phyloP scores from a whole-genome alignment of 2,888 invertebrate genomes.

The Phymatocera aterrima region DNA sequence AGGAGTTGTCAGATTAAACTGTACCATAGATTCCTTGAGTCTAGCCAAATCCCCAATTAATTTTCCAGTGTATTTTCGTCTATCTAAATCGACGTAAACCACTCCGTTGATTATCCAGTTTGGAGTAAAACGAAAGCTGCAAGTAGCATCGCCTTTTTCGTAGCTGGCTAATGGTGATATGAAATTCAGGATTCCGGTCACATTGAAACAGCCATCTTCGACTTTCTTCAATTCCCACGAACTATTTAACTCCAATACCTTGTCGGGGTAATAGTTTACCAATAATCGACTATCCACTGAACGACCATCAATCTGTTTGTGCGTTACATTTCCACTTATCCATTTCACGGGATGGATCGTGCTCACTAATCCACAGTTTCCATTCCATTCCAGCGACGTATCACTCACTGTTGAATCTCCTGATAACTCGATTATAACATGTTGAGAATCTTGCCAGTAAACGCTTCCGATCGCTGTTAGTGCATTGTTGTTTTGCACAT shows the following conservation, averaged over 20 bases:
- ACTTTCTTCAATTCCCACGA: conserved; percentile 81
- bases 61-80: conserved; percentile 81
- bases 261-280: conserved; percentile 81
- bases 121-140: conserved; percentile 81
- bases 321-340: conserved; percentile 77
- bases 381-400: conserved; percentile 75
- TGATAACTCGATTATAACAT: conserved; percentile 77
- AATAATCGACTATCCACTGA: conserved; percentile 73
- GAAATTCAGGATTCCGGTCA: conserved; percentile 82
- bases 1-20: conserved; percentile 86
- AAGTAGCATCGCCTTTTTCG: conserved; percentile 81
- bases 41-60: conserved; percentile 80
- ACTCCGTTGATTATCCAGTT: conserved; percentile 82
- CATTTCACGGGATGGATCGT: conserved; percentile 79
- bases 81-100: conserved; percentile 84
- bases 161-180: conserved; percentile 82
- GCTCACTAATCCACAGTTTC: conserved; percentile 76
- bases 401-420: conserved; percentile 75
- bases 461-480: conserved; percentile 77
- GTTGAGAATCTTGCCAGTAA: conserved; percentile 80
- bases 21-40: conserved; percentile 85
- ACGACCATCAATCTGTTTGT: conserved; percentile 76
- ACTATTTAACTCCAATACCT: conserved; percentile 82
- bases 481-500: conserved; percentile 76
- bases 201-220: conserved; percentile 76